Percentiles rank a stretch among this genome's conserved stretches.
Evolutionary conservation across 2,888 invertebrate genomes (phyloP).

Genomic region (Neoaliturus tenellus): DNA sequence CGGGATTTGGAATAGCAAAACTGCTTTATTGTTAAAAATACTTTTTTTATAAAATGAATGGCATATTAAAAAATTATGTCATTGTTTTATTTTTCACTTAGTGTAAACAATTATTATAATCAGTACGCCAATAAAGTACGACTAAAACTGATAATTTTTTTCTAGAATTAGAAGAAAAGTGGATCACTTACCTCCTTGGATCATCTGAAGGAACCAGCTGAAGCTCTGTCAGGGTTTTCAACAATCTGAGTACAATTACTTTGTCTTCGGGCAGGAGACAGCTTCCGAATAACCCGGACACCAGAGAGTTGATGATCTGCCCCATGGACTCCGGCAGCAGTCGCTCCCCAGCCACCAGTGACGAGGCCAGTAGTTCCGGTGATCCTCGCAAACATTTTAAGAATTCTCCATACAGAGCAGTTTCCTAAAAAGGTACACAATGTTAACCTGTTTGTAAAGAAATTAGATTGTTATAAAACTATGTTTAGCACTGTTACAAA

Average conservation of each 20-base stretch:
- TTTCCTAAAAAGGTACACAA: conserved; percentile 74
- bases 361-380: conserved; percentile 82
- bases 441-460: too few species aligned
- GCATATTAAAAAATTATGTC: too few species aligned
- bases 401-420: conserved; percentile 81
- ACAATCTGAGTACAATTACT: conserved; percentile 78
- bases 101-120: too few species aligned
- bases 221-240: conserved; percentile 81
- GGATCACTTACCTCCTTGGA: conserved; percentile 75
- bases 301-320: conserved; percentile 75
- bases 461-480: too few species aligned
- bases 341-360: conserved; percentile 81
- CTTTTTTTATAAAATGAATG: too few species aligned
- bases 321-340: conserved; percentile 73
- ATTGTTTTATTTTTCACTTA: too few species aligned
- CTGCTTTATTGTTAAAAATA: too few species aligned
- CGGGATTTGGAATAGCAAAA: too few species aligned
- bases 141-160: too few species aligned
- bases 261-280: conserved; percentile 86
- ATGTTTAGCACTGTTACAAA: too few species aligned
- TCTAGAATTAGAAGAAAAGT: too few species aligned
- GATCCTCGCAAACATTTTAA: conserved; percentile 81
- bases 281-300: conserved; percentile 83
- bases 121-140: too few species aligned
- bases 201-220: conserved; percentile 84